Percentiles rank a stretch among this genome's conserved stretches.
These are phyloP conservation scores for Periophthalmus magnuspinnatus DNA, from an alignment of 2,797 vertebrate species.

Conservation along the genomic window DNA sequence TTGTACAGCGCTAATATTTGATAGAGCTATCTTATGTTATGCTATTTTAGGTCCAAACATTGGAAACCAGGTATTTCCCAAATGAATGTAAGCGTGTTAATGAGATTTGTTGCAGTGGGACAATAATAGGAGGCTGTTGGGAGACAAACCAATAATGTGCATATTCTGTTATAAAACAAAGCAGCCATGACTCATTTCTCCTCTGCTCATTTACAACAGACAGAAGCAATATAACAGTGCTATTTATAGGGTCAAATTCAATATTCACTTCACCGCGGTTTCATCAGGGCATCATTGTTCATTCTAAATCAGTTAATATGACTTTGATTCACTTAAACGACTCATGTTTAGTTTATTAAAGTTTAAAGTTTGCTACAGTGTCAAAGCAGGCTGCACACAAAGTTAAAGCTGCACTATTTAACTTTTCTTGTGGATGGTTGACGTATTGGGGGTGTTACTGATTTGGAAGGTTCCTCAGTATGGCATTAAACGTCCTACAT, in stretches of 20 bases:
- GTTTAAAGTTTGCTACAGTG: background rate
- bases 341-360: background rate
- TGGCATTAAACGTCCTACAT: no score
- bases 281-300: background rate
- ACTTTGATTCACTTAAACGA: background rate
- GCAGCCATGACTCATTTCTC: background rate
- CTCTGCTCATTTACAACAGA: background rate
- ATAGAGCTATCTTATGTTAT: background rate
- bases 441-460: no score
- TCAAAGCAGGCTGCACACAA: background rate
- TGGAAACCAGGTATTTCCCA: slow-evolving; percentile 2
- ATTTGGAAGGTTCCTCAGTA: no score
- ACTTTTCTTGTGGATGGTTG: no score
- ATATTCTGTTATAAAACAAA: slow-evolving; percentile 6
- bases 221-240: background rate
- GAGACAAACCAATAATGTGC: background rate
- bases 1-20: slow-evolving; percentile 3
- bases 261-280: background rate
- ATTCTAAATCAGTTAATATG: background rate
- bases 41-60: background rate
- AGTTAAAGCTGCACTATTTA: background rate
- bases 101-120: slow-evolving; percentile 12
- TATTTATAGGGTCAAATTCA: background rate
- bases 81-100: slow-evolving; percentile 1
- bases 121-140: slow-evolving; percentile 6